Base-by-base conservation (phyloP, 2,113 vertebrate species). In the Scatophagus argus region DNA sequence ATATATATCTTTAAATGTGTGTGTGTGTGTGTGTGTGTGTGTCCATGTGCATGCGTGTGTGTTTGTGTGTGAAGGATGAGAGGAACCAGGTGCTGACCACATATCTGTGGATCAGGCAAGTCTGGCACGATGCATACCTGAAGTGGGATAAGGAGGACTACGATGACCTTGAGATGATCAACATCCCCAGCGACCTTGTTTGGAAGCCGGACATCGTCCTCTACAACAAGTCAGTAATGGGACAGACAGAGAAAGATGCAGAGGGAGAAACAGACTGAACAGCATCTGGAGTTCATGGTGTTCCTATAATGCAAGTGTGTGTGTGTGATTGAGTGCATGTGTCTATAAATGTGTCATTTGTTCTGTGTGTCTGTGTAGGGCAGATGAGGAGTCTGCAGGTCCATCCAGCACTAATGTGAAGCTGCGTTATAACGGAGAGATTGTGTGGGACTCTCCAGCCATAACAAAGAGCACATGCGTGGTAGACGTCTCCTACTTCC, bases 121-220 rank as follows among this genome's bases (percentile, higher is more conserved):
- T 95, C 66, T 99, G 98, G 98, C 83, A 96, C 0, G 98, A 99
- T 41, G 96, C 96, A 0, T 96, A 97, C 71, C 93, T 99, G 79
- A 96, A 87, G 4, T 99, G 98, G 98, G 94, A 99, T 85, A 97
- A 96, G 80, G 97, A 98, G 65, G 95, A 96, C 79, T 99, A 99
- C 0, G 97, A 99, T 12, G 96, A 97, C 3, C 89, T 99, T 55
- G 98, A 99, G 92, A 96, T 98, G 73, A 98, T 99, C 85, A 95
- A 97, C 85, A 99, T 99, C 81, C 98, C 98, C 73, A 97, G 97
- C 17, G 95, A 94, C 87, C 92, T 97, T 73, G 97, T 99, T 69
- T 99, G 98, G 98, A 98, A 97, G 85, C 98, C 98, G 0, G 98
- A 99, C 88, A 99, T 99, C 9, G 97, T 98, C 64, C 94, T 99